Base-by-base conservation (phyloP, 2,797 vertebrate genomes). In the Aulostomus chinensis region DNA sequence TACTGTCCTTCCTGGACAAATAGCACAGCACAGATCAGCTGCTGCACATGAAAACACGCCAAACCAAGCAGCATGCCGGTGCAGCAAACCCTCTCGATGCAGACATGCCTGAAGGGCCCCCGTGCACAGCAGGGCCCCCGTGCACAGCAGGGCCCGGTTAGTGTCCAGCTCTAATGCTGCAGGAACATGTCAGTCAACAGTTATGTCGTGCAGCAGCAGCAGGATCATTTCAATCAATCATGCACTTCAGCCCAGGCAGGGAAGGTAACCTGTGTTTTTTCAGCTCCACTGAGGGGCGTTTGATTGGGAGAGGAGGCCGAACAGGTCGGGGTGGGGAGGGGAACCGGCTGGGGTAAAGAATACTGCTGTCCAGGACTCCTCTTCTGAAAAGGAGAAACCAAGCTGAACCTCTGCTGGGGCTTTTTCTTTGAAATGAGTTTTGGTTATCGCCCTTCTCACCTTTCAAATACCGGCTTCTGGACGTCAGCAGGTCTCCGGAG, bases 211-310 rank as follows among this genome's bases (percentile, higher is more conserved):
- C 78, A 45, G 38, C 8, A 41, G 32, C 34, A 32, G 49, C 31
- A 12, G 10, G 29, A 34, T 7, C 8, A 4, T 15, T 12, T 38
- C 30, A 47, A 43, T 17, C 15, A 2, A 4, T 33, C 38, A 29
- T 39, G 56, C 50, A 54, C n/a, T 37, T 4, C 42, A 14, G 55
- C 26, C 24, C 41, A 28, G 31, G 37, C 18, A 4, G 9, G 2
- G n/a, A 2, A 4, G 2, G n/a, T n/a, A 83, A 91, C 89, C 90
- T 91, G 55, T 89, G 88, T 41, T 75, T 88, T 39, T 76, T 89
- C 41, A 55, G 28, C 28, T 91, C 86, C 51, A 35, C 11, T 40
- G 69, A 40, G 2, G 74, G 78, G 2, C 84, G 82, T 77, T 80
- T 91, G 67, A 69, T 24, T 0, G 38, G 58, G 15, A 43, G 37